These are phyloP conservation scores for Ciona savignyi DNA, from an alignment of 23 tunicate species.

Conservation along the genomic window DNA sequence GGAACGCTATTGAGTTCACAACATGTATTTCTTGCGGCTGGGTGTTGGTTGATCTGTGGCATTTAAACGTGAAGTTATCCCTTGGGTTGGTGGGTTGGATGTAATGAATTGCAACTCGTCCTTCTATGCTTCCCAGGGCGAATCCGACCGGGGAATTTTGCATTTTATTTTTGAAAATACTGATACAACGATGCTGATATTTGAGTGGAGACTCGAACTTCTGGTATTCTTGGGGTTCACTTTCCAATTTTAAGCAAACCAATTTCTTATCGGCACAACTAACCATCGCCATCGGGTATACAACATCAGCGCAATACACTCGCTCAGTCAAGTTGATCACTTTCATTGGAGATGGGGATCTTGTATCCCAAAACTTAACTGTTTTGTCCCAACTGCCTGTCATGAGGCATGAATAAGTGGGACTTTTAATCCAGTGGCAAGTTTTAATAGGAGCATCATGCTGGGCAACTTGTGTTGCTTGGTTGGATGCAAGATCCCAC, in stretches of 20 bases:
- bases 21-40: constrained; percentile 83
- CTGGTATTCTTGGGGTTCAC: constrained; percentile 76
- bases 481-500: constrained; percentile 88
- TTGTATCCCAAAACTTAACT: constrained; percentile 82
- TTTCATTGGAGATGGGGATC: constrained; percentile 76
- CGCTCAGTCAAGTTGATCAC: constrained; percentile 55
- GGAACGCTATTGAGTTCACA: constrained; percentile 90
- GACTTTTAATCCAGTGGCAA: constrained; percentile 87
- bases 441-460: constrained; percentile 94
- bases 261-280: constrained; percentile 93
- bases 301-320: constrained; percentile 90
- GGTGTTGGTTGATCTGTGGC: constrained; percentile 80
- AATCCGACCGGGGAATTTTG: constrained; percentile 80
- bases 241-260: constrained; percentile 68
- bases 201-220: constrained; percentile 81
- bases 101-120: constrained; percentile 94
- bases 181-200: constrained; percentile 92
- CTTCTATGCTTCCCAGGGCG: constrained; percentile 95
- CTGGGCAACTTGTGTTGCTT: constrained; percentile 71
- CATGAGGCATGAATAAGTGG: constrained; percentile 81
- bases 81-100: constrained; percentile 84
- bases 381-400: constrained; percentile 97
- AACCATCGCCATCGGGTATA: constrained; percentile 92
- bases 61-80: constrained; percentile 98
- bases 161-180: constrained; percentile 87